A percentile compares a stretch with the other conserved stretches of the same genome.
phyloP scores from a whole-genome alignment of 2,113 vertebrate genomes.

The Sterna hirundo region DNA sequence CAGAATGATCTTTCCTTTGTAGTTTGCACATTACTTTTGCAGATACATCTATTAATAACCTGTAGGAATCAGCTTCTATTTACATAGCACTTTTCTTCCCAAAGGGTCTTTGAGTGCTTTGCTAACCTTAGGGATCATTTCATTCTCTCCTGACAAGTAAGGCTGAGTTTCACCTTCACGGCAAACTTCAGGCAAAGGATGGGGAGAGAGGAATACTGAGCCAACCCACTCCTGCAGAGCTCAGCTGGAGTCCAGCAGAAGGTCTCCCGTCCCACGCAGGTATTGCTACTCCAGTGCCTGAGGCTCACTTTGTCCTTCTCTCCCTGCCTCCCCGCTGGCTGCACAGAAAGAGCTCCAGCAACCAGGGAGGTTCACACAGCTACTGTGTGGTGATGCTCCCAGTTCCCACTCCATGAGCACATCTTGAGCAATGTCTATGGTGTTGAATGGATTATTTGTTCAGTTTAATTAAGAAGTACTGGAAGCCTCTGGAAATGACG shows the following conservation, averaged over 20 bases:
- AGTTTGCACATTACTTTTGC: constrained; percentile 58
- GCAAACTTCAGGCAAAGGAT: not conserved
- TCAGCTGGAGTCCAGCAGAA: not conserved
- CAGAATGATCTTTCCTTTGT: constrained; percentile 53
- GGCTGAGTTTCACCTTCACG: not conserved
- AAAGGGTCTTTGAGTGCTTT: not conserved
- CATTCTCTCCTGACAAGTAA: constrained; percentile 12
- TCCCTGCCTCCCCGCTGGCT: not conserved
- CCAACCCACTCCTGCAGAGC: not conserved
- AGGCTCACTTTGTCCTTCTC: not conserved
- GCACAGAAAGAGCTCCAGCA: not conserved
- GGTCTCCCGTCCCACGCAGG: not conserved
- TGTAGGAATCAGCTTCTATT: constrained; percentile 43
- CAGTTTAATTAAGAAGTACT: not conserved
- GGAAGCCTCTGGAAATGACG: not conserved
- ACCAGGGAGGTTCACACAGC: not conserved
- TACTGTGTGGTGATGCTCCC: not conserved
- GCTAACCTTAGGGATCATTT: constrained; percentile 17
- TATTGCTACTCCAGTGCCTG: not conserved
- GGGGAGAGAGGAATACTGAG: not conserved
- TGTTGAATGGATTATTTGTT: not conserved
- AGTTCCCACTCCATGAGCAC: not conserved
- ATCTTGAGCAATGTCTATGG: not conserved
- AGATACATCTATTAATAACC: constrained; percentile 54
- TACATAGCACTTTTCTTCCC: constrained; percentile 30